Evolutionary conservation across 2,113 vertebrate species (phyloP), one percentile per base, ranked within the genome.

Genomic region (Proteles cristata): DNA sequence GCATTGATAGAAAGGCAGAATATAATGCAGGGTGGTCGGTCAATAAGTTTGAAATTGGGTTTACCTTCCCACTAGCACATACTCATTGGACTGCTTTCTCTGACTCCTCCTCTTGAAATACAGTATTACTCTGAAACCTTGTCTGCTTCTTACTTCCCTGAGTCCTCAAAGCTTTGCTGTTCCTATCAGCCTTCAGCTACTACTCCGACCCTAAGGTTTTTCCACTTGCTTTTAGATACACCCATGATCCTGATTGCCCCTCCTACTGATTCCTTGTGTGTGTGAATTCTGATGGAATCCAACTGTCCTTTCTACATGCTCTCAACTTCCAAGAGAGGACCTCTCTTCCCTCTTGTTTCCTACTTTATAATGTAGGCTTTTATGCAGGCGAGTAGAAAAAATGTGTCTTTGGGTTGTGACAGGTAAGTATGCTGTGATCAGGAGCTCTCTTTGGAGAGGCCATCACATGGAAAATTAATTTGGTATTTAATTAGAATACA

Each of bases 401-500:
- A 84, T 12, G 7, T 81, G 1, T 45, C 53, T 87, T 90, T 71
- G 55, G 14, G 11, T 90, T 95, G 11, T 71, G 66, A 63, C 23
- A 83, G 68, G 23, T 94, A 8, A 73, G 1, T 76, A 26, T 45
- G 7, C 76, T 83, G 17, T 33, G n/a, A 50, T 81, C 28, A 88
- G 35, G 87, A 96, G 9, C 53, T 93, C 12, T 92, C 33, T 95
- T 96, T 35, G 3, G 71, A 96, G 66, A 81, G 43, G 35, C n/a
- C 15, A 1, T 74, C 35, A 21, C 50, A 16, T 92, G 33, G 19
- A 92, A 93, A 79, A 61, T 88, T 96, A 91, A 73, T 23, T 80
- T 97, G 10, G 8, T 63, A 76, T 96, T 94, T 94, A 95, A 95
- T 68, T 95, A 92, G 26, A 65, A 45, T 97, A 80, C 8, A 11